A percentile compares a stretch with the other conserved stretches of the same genome.
Conservation (phyloP, 2,113 vertebrate species). For the Proterorhinus semilunaris region DNA sequence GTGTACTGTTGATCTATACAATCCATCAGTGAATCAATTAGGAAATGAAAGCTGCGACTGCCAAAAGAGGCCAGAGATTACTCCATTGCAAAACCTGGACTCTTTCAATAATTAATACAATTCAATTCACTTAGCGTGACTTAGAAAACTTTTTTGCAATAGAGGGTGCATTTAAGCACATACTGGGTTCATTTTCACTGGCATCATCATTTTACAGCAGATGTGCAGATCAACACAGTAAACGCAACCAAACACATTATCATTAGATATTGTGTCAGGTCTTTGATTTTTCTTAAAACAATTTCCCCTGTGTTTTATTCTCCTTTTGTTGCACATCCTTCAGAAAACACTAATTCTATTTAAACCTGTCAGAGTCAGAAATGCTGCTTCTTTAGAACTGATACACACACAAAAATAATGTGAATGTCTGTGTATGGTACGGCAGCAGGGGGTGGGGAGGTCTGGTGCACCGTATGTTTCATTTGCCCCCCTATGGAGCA, state of each 20-base stretch:
- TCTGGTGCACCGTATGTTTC: conserved; percentile 65
- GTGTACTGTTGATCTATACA: conserved; percentile 32
- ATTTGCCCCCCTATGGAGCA: conserved; percentile 62
- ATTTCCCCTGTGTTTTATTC: conserved; percentile 44
- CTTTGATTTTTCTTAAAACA: conserved; percentile 26
- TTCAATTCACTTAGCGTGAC: conserved; percentile 61
- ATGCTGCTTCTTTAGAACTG: conserved; percentile 46
- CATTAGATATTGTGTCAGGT: conserved; percentile 11
- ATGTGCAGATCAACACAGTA: not conserved
- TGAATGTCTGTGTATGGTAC: conserved; percentile 26
- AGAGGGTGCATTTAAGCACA: conserved; percentile 41
- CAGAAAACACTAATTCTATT: conserved; percentile 48
- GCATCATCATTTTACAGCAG: conserved; percentile 1
- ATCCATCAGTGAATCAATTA: conserved; percentile 60
- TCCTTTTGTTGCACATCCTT: conserved; percentile 51
- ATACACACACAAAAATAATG: conserved; percentile 44
- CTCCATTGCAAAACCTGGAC: conserved; percentile 46
- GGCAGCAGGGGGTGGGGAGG: conserved; percentile 26
- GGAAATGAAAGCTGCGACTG: conserved; percentile 62
- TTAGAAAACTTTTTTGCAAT: conserved; percentile 46
- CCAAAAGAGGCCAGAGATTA: conserved; percentile 55
- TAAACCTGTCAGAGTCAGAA: conserved; percentile 50
- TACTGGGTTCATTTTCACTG: conserved; percentile 10
- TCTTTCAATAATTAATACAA: conserved; percentile 69
- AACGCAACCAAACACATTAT: not conserved